Percentiles rank a stretch among this genome's conserved stretches.
phyloP scores from a whole-genome alignment of 1,140 invertebrate genomes.

The Platyura marginata region DNA sequence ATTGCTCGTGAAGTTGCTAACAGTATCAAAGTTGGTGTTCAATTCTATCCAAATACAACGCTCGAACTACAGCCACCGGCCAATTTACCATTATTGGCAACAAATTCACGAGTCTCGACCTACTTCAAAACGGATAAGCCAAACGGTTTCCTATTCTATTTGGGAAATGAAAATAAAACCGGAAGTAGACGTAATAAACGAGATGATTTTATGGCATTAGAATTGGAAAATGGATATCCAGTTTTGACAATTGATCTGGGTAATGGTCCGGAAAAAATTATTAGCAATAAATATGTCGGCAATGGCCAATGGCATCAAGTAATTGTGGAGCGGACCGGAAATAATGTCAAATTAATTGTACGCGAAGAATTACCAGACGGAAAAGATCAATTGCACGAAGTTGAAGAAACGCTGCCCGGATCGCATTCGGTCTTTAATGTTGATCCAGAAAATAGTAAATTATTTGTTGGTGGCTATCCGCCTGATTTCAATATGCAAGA shows the following conservation, averaged over 20 bases:
- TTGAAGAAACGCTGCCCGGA: conserved; percentile 43
- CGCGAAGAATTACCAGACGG: conserved; percentile 49
- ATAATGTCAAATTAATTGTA: conserved; percentile 64
- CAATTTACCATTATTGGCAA: conserved; percentile 59
- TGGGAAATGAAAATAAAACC: conserved; percentile 70
- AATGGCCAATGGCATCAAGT: conserved; percentile 85
- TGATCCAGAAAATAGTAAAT: conserved; percentile 61
- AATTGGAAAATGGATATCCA: conserved; percentile 73
- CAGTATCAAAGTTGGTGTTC: conserved; percentile 59
- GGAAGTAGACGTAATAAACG: conserved; percentile 19
- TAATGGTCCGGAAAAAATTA: conserved; percentile 55
- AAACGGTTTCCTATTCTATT: conserved; percentile 70
- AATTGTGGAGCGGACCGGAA: conserved; percentile 70
- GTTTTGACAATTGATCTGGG: conserved; percentile 78
- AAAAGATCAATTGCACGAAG: conserved; percentile 27
- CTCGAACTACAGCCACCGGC: conserved; percentile 73
- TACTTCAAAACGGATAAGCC: conserved; percentile 67
- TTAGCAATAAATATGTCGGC: conserved; percentile 53
- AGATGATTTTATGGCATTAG: conserved; percentile 87
- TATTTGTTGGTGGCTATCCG: conserved; percentile 83
- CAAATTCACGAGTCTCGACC: conserved; percentile 67
- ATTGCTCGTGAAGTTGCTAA: conserved; percentile 58
- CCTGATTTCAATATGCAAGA: conserved; percentile 44
- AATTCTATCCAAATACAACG: conserved; percentile 64
- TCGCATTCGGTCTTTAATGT: conserved; percentile 69